These are phyloP conservation scores for zebrafish (Danio rerio) DNA, from an alignment of 2,113 vertebrate genomes.

Conservation along the genomic window DNA sequence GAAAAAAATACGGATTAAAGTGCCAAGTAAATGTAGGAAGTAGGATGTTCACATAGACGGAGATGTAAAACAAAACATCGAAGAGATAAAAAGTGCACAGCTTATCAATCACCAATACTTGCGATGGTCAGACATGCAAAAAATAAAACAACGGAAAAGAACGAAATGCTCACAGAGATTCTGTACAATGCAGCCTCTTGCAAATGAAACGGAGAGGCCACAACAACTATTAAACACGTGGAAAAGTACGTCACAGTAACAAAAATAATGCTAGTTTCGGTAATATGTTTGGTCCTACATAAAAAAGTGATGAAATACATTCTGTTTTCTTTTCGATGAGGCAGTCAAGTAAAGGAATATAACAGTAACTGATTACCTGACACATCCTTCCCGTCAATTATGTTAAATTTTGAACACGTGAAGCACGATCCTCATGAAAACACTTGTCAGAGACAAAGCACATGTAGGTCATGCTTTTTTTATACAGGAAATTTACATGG, in stretches of 20 bases:
- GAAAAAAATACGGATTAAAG: conserved; percentile 63
- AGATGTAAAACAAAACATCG: conserved; percentile 19
- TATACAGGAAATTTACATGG: conserved; percentile 25
- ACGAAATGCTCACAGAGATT: neutral
- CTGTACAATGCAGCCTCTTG: conserved; percentile 12
- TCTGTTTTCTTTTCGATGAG: conserved; percentile 67
- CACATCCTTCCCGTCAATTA: conserved; percentile 19
- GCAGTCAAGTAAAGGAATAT: conserved; percentile 65
- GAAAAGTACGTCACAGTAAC: conserved; percentile 22
- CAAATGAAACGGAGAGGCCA: conserved; percentile 1
- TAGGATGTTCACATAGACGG: conserved; percentile 9
- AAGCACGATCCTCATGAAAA: conserved; percentile 30
- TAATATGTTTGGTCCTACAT: conserved; percentile 59
- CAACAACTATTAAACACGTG: conserved; percentile 9
- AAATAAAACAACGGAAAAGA: neutral
- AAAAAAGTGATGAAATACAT: conserved; percentile 71
- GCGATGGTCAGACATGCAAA: conserved; percentile 33
- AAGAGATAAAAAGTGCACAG: conserved; percentile 19
- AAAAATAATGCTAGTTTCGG: conserved; percentile 39
- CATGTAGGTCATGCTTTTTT: conserved; percentile 38
- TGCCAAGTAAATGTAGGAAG: conserved; percentile 58
- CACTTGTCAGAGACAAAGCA: conserved; percentile 33
- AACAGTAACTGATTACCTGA: conserved; percentile 40
- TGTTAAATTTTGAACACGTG: conserved; percentile 27
- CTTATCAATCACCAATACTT: conserved; percentile 27